Percentiles rank a stretch among this genome's conserved stretches.
Conservation (phyloP, 2,113 vertebrate genomes). For the Aspiorhynchus laticeps region DNA sequence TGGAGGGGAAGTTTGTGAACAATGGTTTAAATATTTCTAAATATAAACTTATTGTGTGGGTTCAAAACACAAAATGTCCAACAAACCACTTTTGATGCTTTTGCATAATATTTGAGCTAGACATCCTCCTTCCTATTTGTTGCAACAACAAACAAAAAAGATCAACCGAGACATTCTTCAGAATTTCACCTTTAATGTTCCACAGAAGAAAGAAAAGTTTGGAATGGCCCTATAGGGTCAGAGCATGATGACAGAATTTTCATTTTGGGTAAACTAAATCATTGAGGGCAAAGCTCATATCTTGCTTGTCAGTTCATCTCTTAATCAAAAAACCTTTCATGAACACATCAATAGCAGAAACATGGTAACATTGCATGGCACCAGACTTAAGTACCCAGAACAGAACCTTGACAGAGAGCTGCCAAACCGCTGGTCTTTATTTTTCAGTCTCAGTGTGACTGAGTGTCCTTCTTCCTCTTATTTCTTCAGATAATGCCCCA, state of each 20-base stretch:
- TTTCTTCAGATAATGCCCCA: conserved; percentile 46
- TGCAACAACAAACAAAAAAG: background rate
- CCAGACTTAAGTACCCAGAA: background rate
- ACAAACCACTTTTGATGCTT: too few species aligned
- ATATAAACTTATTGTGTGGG: too few species aligned
- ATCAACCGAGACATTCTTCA: background rate
- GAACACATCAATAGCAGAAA: background rate
- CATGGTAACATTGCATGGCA: background rate
- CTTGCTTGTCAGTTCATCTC: background rate
- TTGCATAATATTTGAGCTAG: too few species aligned
- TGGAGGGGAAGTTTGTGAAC: too few species aligned
- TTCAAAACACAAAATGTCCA: too few species aligned
- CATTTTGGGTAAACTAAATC: background rate
- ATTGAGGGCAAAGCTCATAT: background rate
- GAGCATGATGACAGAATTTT: background rate
- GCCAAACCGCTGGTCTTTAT: conserved; percentile 20
- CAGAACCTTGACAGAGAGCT: conserved; percentile 1
- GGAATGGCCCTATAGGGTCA: background rate
- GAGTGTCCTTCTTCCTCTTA: conserved; percentile 11
- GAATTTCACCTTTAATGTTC: background rate
- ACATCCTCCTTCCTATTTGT: too few species aligned
- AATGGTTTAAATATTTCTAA: too few species aligned
- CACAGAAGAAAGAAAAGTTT: background rate
- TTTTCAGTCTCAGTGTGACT: conserved; percentile 27
- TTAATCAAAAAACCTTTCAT: background rate